phyloP scores from a whole-genome alignment of 2,113 vertebrate species.

The Apus apus region DNA sequence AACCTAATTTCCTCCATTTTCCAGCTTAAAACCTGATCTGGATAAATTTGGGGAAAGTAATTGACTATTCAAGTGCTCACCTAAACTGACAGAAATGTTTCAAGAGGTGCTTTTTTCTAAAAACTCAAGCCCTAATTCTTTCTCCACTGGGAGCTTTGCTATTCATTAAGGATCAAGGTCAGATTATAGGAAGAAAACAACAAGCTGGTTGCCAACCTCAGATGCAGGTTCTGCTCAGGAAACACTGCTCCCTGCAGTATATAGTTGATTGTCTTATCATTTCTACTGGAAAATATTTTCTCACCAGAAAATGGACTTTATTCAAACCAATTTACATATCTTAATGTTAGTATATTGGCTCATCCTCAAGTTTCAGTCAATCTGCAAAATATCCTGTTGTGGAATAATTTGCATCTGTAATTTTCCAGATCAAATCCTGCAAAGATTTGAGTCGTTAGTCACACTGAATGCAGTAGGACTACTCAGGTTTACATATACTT shows the following conservation, averaged over 20 bases:
- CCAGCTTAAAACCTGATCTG: background rate
- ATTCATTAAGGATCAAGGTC: conserved; percentile 26
- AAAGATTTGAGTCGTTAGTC: background rate
- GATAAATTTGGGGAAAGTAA: background rate
- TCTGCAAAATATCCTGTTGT: conserved; percentile 7
- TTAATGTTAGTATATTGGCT: background rate
- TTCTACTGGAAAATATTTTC: conserved; percentile 7
- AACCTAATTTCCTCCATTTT: background rate
- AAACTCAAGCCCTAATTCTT: conserved; percentile 28
- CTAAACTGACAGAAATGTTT: conserved; percentile 17
- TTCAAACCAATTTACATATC: conserved; percentile 3
- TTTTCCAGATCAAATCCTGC: conserved; percentile 22
- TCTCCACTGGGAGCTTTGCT: background rate
- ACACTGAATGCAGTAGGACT: background rate
- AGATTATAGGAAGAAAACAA: background rate
- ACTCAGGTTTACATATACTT: background rate
- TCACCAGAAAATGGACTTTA: background rate
- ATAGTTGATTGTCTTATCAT: background rate
- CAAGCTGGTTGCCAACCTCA: background rate
- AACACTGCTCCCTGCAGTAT: background rate
- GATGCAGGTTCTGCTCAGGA: conserved; percentile 16
- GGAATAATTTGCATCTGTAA: conserved; percentile 35
- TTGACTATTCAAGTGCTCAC: background rate
- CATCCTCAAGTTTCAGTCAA: conserved; percentile 18
- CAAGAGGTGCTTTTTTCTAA: conserved; percentile 1